phyloP scores from a whole-genome alignment of 2,113 vertebrate species.

The Tachycineta bicolor region DNA sequence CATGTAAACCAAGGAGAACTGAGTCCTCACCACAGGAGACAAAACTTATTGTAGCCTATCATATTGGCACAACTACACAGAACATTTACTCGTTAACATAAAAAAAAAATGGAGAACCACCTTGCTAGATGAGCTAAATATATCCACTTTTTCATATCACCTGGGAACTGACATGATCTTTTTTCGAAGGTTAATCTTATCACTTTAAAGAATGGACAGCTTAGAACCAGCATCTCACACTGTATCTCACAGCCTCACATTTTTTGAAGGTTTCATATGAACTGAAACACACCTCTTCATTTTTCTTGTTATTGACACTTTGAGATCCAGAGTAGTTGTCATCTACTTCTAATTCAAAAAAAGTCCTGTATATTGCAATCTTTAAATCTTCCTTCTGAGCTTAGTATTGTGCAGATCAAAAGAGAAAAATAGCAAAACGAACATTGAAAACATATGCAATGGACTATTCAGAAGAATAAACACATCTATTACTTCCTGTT shows the following conservation, averaged over 20 bases:
- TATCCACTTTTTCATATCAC: neutral
- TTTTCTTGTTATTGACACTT: neutral
- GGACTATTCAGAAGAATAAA: neutral
- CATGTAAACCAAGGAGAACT: neutral
- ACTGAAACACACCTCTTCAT: neutral
- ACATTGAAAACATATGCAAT: neutral
- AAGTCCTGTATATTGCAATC: neutral
- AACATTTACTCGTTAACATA: neutral
- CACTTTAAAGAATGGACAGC: neutral
- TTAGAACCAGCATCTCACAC: neutral
- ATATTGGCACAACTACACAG: neutral
- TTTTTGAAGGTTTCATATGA: neutral
- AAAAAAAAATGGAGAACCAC: neutral
- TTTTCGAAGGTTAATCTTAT: neutral
- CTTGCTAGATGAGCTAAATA: neutral
- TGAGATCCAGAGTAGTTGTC: neutral
- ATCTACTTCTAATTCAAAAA: neutral
- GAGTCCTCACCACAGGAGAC: neutral
- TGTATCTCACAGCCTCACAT: neutral
- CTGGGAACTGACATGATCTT: neutral
- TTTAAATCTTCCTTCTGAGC: neutral
- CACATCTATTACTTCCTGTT: neutral
- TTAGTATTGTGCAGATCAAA: neutral
- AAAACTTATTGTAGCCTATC: neutral
- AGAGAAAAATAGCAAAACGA: neutral